Conservation (phyloP, 2,888 invertebrate species). For the Drosophila quinaria region DNA sequence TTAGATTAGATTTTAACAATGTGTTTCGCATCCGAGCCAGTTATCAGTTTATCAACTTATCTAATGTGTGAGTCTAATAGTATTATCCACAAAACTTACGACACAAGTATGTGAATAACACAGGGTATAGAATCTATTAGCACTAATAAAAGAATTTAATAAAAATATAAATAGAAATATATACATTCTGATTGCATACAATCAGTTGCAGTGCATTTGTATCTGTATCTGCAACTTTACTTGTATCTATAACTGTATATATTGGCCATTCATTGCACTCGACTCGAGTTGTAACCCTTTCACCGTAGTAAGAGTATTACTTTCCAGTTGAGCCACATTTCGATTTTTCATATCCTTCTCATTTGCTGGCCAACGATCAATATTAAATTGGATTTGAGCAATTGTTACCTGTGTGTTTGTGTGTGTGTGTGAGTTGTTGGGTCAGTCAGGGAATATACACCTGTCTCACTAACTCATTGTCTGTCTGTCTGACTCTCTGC, state of each 20-base stretch:
- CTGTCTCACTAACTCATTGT: slow-evolving; percentile 16
- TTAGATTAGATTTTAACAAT: slow-evolving; percentile 9
- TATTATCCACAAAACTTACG: slow-evolving; percentile 43
- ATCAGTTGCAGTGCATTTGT: slow-evolving; percentile 4
- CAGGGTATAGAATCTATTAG: slow-evolving; percentile 5
- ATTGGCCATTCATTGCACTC: slow-evolving; percentile 33
- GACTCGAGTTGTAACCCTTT: slow-evolving; percentile 38
- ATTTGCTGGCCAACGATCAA: slow-evolving; percentile 63
- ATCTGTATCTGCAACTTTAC: not conserved
- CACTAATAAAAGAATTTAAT: slow-evolving; percentile 1
- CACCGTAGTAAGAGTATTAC: not conserved
- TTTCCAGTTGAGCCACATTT: slow-evolving; percentile 28
- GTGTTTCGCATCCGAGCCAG: not conserved
- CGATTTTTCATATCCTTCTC: slow-evolving; percentile 60
- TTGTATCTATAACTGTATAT: slow-evolving; percentile 6
- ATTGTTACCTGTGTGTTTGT: slow-evolving; percentile 43
- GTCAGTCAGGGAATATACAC: slow-evolving; percentile 17
- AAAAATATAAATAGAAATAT: slow-evolving; percentile 1
- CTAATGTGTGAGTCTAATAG: slow-evolving; percentile 58
- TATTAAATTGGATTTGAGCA: slow-evolving; percentile 76
- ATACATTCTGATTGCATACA: not conserved
- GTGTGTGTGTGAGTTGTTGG: slow-evolving; percentile 7
- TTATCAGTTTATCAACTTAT: slow-evolving; percentile 51
- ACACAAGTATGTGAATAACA: not conserved
- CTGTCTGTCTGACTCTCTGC: slow-evolving; percentile 7